A percentile compares a stretch with the other conserved stretches of the same genome.
phyloP scores from a whole-genome alignment of 2,888 invertebrate genomes.

The Tupiocoris notatus region DNA sequence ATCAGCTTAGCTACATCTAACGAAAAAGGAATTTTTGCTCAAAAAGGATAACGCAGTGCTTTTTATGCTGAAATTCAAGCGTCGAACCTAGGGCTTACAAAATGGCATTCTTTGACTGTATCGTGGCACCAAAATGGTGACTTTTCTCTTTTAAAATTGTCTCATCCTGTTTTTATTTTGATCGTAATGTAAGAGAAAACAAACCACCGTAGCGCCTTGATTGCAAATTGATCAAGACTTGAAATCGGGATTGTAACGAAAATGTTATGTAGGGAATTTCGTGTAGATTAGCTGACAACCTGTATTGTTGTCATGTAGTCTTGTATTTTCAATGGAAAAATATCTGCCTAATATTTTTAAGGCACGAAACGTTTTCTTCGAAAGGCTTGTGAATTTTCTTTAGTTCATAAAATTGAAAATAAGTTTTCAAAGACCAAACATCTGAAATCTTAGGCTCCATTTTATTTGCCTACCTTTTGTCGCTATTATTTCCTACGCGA shows the following conservation, averaged over 20 bases:
- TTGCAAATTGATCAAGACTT: conserved; percentile 28
- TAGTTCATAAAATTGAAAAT: no score
- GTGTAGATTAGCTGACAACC: neutral
- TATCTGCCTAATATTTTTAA: conserved; percentile 22
- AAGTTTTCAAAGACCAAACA: neutral
- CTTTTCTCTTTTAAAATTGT: neutral
- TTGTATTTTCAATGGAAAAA: neutral
- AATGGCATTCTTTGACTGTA: no score
- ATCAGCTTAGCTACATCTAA: neutral
- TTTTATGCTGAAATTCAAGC: neutral
- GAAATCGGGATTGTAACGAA: no score
- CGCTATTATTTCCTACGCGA: no score
- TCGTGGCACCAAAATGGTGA: no score
- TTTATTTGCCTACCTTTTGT: neutral
- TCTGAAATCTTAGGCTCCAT: neutral
- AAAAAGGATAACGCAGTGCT: neutral
- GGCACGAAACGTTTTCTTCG: conserved; percentile 21
- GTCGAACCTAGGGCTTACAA: no score
- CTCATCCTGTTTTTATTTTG: neutral
- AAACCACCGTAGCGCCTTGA: conserved; percentile 34
- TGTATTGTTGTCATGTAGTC: neutral
- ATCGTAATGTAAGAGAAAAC: neutral
- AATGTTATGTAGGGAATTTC: conserved; percentile 11
- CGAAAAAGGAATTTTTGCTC: neutral
- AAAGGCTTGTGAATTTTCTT: conserved; percentile 27